Evolutionary conservation across 2,888 invertebrate species (phyloP), one percentile per base, ranked within the genome.

Genomic region (Desoria tigrina): DNA sequence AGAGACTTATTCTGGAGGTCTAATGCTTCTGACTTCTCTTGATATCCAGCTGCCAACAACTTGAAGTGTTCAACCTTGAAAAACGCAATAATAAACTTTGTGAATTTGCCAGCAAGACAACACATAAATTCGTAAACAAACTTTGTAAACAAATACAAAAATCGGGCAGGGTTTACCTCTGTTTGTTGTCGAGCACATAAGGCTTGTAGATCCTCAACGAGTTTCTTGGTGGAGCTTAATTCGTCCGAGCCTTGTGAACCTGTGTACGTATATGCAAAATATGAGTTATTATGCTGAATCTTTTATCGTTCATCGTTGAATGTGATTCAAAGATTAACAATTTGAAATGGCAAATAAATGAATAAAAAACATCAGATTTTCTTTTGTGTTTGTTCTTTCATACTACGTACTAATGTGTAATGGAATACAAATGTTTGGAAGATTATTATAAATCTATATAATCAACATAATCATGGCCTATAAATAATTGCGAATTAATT

Each of bases 181-280:
- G 82, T 81, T 80, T 87, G 85, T 77, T 87, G 85, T 55, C 81
- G 81, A 50, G 79, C 81, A 78, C 86, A 86, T 77, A 84, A 81
- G 54, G 82, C 83, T 77, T 85, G 82, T 70, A 87, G 81, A 72
- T 85, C 83, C 73, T 83, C 82, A 28, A 82, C 80, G 74, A 81
- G 79, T 59, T 77, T 73, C 68, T 80, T 78, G 23, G 81, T 78
- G 50, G 78, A 78, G 18, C 77, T 77, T 27, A 80, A 70, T 39
- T 81, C 77, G 14, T 74, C 72, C 18, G 71, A 71, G 26, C 67
- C 67, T n/a, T n/a, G n/a, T n/a, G n/a, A n/a, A n/a, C n/a, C n/a
- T n/a, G n/a, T n/a, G n/a, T n/a, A n/a, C n/a, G n/a, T n/a, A n/a
- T n/a, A n/a, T n/a, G n/a, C n/a, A n/a, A n/a, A n/a, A n/a, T n/a